Conservation (phyloP, 2,113 vertebrate genomes). For the Alces alces region DNA sequence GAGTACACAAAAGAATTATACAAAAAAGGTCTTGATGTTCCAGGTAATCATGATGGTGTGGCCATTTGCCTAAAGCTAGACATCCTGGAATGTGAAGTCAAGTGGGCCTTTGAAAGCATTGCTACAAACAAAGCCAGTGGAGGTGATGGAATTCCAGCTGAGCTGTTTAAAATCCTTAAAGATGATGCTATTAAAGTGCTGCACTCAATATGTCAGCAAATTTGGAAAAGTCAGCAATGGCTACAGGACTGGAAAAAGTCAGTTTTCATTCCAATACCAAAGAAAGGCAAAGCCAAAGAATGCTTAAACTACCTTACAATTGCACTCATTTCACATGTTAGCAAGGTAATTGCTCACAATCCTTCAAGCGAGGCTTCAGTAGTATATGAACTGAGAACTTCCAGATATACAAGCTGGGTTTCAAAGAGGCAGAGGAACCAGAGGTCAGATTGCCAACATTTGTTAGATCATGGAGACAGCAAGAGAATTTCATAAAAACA, state of each 20-base stretch:
- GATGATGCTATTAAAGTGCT: neutral
- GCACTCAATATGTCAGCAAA: neutral
- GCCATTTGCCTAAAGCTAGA: neutral
- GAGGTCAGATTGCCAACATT: neutral
- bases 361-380: accelerated
- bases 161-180: neutral
- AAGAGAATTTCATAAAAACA: neutral
- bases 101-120: neutral
- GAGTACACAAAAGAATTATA: neutral
- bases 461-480: neutral
- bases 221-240: neutral
- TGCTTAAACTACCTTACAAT: neutral
- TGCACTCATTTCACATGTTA: neutral
- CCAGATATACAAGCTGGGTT: neutral
- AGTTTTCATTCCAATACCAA: neutral
- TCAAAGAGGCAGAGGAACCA: neutral
- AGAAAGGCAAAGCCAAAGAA: neutral
- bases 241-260: neutral
- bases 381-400: neutral
- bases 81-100: neutral
- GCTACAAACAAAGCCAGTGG: neutral
- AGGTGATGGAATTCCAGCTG: neutral
- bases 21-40: neutral
- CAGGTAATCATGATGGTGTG: neutral
- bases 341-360: neutral